Base-by-base conservation (phyloP, 2,113 vertebrate species). In the Bos indicus region DNA sequence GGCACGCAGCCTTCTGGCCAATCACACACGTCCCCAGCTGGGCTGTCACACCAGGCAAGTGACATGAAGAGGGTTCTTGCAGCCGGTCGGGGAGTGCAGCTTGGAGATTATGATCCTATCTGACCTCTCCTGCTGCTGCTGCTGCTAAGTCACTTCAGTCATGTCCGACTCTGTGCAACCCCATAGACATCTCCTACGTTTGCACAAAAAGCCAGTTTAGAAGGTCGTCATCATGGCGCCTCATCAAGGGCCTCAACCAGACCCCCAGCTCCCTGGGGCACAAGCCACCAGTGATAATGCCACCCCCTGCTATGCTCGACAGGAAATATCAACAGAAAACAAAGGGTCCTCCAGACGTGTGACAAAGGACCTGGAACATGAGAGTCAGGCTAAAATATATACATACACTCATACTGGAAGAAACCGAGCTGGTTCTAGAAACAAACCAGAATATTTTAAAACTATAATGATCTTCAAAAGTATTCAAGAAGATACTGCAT, bases 51-150 rank as follows among this genome's bases (percentile, higher is more conserved):
- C 81, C 81, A 25, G 21, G 81, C 33, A 5, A 0, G 1, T 2
- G 52, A 83, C 30, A 7, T 14, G 30, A 36, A 36, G 51, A 56
- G 12, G 81, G 21, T 5, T 83, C 81, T 52, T 83, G 80, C 33
- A 23, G 33, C 81, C 1, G 1, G 21, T 7, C 0, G 19, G 21
- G 21, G 19, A n/a, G 48, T n/a, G 30, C 48, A 21, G 19, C 10
- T 21, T n/a, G 48, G 80, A n/a, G 19, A 82, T 14, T 19, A 54
- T 54, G 19, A 54, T 14, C 33, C 3, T 14, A 14, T 82, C 51
- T n/a, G 30, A 36, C 52, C 52, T 25, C 51, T 36, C 48, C 48
- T 48, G 48, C 48, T 48, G 48, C 48, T 48, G 11, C 48, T 48
- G 48, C 48, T 48, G 48, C 48, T 48, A 48, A 48, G 48, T 48